Evolutionary conservation across 2,797 vertebrate species (phyloP).

Genomic region (Tolypeutes matacus): DNA sequence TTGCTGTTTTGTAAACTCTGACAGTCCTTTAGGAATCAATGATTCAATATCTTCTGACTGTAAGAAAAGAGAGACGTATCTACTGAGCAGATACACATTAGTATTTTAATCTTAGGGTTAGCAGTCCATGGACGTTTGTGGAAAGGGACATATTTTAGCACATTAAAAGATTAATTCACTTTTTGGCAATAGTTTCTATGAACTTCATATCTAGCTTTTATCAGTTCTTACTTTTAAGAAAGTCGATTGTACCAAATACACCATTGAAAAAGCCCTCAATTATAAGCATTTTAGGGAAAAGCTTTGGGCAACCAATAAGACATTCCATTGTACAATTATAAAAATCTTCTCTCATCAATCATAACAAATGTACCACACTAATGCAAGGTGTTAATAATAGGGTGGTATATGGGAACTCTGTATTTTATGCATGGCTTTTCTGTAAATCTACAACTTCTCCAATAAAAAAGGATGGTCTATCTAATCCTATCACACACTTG

Average conservation of each 20-base stretch:
- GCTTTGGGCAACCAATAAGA: not conserved
- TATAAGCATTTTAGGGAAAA: slow-evolving; percentile 43
- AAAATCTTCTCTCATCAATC: no score
- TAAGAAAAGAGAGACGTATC: slow-evolving; percentile 68
- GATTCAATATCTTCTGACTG: slow-evolving; percentile 93
- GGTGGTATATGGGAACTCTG: no score
- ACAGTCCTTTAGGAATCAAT: slow-evolving; percentile 95
- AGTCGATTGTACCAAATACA: not conserved
- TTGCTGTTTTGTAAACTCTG: slow-evolving; percentile 97
- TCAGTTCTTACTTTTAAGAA: slow-evolving; percentile 49
- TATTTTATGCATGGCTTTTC: no score
- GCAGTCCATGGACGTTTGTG: not conserved
- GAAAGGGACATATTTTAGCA: slow-evolving; percentile 33
- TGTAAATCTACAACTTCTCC: no score
- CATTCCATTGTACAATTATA: not conserved
- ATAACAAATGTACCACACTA: no score
- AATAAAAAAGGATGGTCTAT: not conserved
- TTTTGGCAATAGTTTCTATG: slow-evolving; percentile 33
- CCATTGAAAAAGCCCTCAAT: not conserved
- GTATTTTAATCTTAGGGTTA: not conserved
- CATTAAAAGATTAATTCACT: slow-evolving; percentile 37
- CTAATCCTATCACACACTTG: slow-evolving; percentile 4
- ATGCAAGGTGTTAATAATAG: no score
- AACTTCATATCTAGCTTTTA: slow-evolving; percentile 17
- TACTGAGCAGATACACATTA: slow-evolving; percentile 11